phyloP scores from a whole-genome alignment of 2,888 invertebrate genomes.

The Drosophila kambysellisi region DNA sequence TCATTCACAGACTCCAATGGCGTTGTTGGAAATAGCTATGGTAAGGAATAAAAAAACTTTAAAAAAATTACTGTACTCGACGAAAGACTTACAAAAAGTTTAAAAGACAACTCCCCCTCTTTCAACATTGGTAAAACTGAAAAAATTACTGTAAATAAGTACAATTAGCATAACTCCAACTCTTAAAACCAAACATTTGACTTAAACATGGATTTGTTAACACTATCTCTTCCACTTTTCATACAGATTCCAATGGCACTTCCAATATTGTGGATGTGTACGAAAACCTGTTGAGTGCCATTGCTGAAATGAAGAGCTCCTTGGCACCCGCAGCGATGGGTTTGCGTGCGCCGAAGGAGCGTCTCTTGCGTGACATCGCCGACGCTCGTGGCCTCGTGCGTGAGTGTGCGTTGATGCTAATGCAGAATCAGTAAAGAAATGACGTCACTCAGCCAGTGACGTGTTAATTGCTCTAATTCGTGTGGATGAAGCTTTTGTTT shows the following conservation, averaged over 20 bases:
- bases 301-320: slow-evolving; percentile 50
- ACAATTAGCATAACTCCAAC: background rate
- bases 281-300: slow-evolving; percentile 43
- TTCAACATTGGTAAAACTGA: background rate
- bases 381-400: slow-evolving; percentile 64
- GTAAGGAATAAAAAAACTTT: background rate
- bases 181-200: background rate
- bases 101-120: background rate
- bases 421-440: slow-evolving; percentile 41
- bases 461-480: slow-evolving; percentile 31
- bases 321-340: slow-evolving; percentile 56
- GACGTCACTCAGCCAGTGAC: slow-evolving; percentile 34
- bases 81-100: background rate
- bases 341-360: slow-evolving; percentile 65
- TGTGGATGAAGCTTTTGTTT: slow-evolving; percentile 24
- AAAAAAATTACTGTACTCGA: background rate
- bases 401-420: slow-evolving; percentile 55
- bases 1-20: slow-evolving; percentile 13
- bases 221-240: background rate
- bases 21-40: background rate
- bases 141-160: background rate
- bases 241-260: slow-evolving; percentile 8
- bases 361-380: slow-evolving; percentile 61
- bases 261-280: slow-evolving; percentile 43
- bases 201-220: background rate